Evolutionary conservation across 2,797 vertebrate genomes (phyloP).

Genomic region (Lagorchestes hirsutus): DNA sequence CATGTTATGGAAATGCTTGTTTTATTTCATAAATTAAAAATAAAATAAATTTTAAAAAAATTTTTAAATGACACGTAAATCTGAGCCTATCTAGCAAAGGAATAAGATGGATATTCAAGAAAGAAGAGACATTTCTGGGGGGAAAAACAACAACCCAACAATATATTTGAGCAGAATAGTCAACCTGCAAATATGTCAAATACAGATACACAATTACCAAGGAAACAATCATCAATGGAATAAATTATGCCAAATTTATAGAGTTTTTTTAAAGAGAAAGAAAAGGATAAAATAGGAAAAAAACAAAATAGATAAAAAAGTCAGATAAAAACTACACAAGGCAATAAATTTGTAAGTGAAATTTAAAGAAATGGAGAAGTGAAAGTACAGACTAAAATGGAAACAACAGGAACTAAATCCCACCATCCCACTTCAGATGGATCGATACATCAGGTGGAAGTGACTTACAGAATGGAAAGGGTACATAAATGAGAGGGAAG

Average conservation of each 20-base stretch:
- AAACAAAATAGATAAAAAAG: not conserved
- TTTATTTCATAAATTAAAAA: not conserved
- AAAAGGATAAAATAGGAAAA: not conserved
- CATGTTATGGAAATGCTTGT: not conserved
- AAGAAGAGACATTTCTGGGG: not conserved
- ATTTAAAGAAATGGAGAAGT: not conserved
- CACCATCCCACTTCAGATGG: not conserved
- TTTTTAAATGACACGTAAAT: not conserved
- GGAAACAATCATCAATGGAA: not conserved
- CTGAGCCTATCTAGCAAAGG: not conserved
- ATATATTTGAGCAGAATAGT: not conserved
- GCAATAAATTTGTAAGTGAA: not conserved
- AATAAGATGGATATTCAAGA: not conserved
- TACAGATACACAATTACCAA: not conserved
- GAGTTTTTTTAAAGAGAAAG: not conserved
- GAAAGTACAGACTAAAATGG: not conserved
- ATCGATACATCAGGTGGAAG: not conserved
- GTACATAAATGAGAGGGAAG: not conserved
- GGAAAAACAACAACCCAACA: not conserved
- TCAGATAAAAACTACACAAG: not conserved
- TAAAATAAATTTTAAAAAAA: too few species aligned
- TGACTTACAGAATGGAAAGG: not conserved
- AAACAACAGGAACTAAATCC: not conserved
- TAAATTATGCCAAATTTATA: not conserved
- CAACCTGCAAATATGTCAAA: not conserved